These are phyloP conservation scores for Drosophila birchii DNA, from an alignment of 2,888 invertebrate genomes.

Conservation along the genomic window DNA sequence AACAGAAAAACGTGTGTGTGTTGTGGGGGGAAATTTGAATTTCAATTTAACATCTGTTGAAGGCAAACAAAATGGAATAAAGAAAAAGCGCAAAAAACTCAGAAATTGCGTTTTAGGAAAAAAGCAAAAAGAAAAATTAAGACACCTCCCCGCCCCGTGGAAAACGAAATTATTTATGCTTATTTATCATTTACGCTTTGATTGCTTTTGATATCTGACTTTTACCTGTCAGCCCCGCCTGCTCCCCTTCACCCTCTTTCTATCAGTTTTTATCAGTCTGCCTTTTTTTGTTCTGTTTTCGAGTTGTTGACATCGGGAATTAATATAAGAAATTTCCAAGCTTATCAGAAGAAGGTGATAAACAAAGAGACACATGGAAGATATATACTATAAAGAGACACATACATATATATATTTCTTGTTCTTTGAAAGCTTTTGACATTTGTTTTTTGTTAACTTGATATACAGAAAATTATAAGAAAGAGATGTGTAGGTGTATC, in stretches of 20 bases:
- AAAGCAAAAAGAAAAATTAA: neutral
- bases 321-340: conserved; percentile 48
- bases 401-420: neutral
- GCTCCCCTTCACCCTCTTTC: neutral
- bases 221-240: neutral
- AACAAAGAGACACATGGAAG: conserved; percentile 33
- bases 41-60: conserved; percentile 43
- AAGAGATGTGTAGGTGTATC: neutral
- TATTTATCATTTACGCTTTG: conserved; percentile 76
- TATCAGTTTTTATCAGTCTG: neutral
- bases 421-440: conserved; percentile 6
- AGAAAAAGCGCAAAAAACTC: conserved; percentile 8
- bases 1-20: neutral
- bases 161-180: conserved; percentile 64
- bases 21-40: conserved; percentile 28
- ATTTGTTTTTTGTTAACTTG: conserved; percentile 26
- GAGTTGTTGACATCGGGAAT: conserved; percentile 60
- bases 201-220: conserved; percentile 60
- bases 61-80: conserved; percentile 20
- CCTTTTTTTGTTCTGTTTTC: conserved; percentile 19
- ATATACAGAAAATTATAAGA: conserved; percentile 7
- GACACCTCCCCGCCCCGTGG: neutral
- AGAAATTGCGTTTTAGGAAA: conserved; percentile 62
- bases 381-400: conserved; percentile 2
- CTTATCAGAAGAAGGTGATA: conserved; percentile 52